Base-by-base conservation (phyloP, 2,113 vertebrate species). In the Xenopus laevis region DNA sequence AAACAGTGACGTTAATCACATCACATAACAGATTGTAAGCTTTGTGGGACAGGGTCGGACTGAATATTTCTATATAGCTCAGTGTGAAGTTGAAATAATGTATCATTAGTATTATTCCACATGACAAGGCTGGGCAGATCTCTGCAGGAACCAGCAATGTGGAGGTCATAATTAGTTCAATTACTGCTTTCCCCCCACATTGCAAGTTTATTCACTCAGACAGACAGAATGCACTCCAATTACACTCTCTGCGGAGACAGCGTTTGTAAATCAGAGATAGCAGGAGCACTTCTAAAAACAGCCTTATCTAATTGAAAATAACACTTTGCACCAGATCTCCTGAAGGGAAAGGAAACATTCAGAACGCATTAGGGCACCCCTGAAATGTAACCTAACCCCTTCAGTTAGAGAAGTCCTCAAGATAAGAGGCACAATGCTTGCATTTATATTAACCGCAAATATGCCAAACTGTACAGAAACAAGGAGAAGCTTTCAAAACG, bases 131-230 rank as follows among this genome's bases (percentile, higher is more conserved):
- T 52, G 65, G 30, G 59, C 21, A 62, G 4, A 44, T 46, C 73
- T 44, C 73, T 69, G 73, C 73, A 76, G 73, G 66, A 76, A 45
- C 66, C 65, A 63, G 64, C 72, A 67, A 60, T 50, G 72, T 74
- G 53, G 66, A 60, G 72, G 64, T 64, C 30, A 76, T 53, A 63
- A 76, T 76, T 76, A 76, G 73, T 76, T 76, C 73, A 76, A 69
- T 76, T 76, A 76, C 73, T 21, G 57, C 21, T 68, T 59, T 62
- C 72, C 72, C 72, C 46, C 72, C 73, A 76, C 73, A 62, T 1
- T n/a, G 23, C 73, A 63, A 69, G 58, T 76, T 68, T 69, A 69
- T 69, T 68, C 66, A 63, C 27, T 47, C 58, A 55, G 66, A 76
- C 65, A 57, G 10, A 69, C 16, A 53, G 27, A 59, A 68, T 18